Evolutionary conservation across 2,113 vertebrate genomes (phyloP).

Genomic region (Mola mola): DNA sequence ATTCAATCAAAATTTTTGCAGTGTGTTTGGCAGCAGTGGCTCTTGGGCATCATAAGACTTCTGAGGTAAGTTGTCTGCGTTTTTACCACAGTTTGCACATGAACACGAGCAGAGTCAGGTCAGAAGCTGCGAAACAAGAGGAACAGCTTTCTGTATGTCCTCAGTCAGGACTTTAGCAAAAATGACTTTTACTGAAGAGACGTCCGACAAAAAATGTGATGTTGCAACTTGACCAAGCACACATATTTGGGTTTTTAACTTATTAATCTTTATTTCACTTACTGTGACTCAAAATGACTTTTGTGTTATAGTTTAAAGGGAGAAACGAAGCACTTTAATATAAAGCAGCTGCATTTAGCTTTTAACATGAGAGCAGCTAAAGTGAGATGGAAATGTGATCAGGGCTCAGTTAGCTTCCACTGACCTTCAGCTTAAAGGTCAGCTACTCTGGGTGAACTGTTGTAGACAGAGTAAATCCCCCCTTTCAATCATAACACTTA

Average conservation of each 20-base stretch:
- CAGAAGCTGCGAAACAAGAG: background rate
- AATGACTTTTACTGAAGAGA: background rate
- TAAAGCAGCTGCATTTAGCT: too few relatives aligned
- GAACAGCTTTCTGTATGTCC: background rate
- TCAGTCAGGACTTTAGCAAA: too few relatives aligned
- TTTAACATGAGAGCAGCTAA: conserved; percentile 17
- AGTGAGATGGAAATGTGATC: conserved; percentile 66
- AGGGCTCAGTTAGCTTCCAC: conserved; percentile 8
- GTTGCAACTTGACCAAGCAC: too few relatives aligned
- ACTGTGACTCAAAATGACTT: too few relatives aligned
- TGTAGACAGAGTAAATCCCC: background rate
- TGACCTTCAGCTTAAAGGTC: conserved; percentile 78
- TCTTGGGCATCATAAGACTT: conserved; percentile 4
- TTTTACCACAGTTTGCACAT: conserved; percentile 23
- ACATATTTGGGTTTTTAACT: too few relatives aligned
- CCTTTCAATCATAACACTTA: too few relatives aligned
- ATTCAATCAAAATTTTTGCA: conserved; percentile 2
- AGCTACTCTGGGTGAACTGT: conserved; percentile 36
- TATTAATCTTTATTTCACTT: too few relatives aligned
- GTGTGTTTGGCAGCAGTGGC: background rate
- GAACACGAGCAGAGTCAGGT: too few relatives aligned
- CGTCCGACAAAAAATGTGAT: background rate
- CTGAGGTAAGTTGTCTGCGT: background rate
- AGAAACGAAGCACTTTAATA: too few relatives aligned
- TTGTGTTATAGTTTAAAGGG: too few relatives aligned